phyloP scores from a whole-genome alignment of 2,888 invertebrate genomes.

The Branchellion lobata region DNA sequence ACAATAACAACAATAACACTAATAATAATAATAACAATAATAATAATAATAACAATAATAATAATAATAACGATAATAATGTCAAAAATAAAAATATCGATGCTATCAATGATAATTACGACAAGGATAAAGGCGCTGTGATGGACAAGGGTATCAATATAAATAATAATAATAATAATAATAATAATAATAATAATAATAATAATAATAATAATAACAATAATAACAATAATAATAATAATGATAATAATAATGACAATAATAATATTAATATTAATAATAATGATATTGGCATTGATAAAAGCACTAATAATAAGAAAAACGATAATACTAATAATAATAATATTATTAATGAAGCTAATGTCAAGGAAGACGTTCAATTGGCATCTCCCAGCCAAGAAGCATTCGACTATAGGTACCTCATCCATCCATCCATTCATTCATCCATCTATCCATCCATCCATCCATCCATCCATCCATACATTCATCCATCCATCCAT shows the following conservation, averaged over 20 bases:
- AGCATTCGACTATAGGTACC: background rate
- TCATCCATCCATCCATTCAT: background rate
- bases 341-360: background rate
- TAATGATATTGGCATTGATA: background rate
- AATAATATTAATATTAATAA: background rate
- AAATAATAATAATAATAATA: constrained; percentile 21
- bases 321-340: background rate
- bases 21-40: background rate
- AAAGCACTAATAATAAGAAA: background rate
- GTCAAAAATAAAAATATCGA: background rate
- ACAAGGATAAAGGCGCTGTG: background rate
- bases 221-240: constrained; percentile 30
- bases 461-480: background rate
- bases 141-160: too few species aligned
- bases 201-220: constrained; percentile 24
- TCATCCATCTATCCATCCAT: too few species aligned
- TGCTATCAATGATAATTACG: too few species aligned
- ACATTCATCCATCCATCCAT: too few species aligned
- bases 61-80: background rate
- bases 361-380: too few species aligned
- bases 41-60: background rate
- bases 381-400: too few species aligned
- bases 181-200: constrained; percentile 18
- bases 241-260: background rate
- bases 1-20: background rate